Evolutionary conservation across 2,888 invertebrate genomes (phyloP), one percentile per base, ranked within the genome.

Genomic region (Smittia aterrima): DNA sequence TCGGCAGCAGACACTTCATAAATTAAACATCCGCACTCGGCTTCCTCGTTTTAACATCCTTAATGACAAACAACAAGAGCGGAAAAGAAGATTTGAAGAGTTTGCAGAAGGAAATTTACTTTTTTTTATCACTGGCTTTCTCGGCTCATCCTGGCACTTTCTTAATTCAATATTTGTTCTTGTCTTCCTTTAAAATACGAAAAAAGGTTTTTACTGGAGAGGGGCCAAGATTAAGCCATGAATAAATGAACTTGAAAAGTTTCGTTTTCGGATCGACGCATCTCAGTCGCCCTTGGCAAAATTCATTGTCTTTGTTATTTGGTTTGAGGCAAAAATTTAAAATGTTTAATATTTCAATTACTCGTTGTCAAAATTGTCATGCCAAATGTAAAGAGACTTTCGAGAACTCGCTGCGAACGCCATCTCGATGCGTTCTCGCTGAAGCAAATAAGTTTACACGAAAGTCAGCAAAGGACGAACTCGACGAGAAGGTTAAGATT

Each of bases 11-110:
- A 24, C 32, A 18, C 25, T 68, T 62, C 72, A 72, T 72, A 72
- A 72, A 62, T 72, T 72, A 72, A 47, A 71, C 54, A 71, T 62
- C 72, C 62, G 72, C 58, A 72, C 16, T 62, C 38, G 24, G 71
- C 9, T 62, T 72, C 16, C 58, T 72, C 54, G 53, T 54, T 70
- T 53, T 70, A 32, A 22, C 38, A 20, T 58, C 25, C 72, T 72
- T 72, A 72, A 72, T 72, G 72, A 72, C 54, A 53, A 20, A 7
- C n/a, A 25, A 27, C n/a, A 20, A 24, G 16, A 7, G 27, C n/a
- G 20, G 4, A 13, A 25, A 3, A 27, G 27, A 64, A 24, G 24
- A n/a, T 25, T 27, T 25, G n/a, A 64, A 47, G 22, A 3, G 22
- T 22, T 58, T 20, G 20, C 2, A 2, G 58, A 58, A 58, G 66